A percentile compares a stretch with the other conserved stretches of the same genome.
These are phyloP conservation scores for Eucera pruinosa DNA, from an alignment of 2,888 invertebrate species.

Conservation along the genomic window DNA sequence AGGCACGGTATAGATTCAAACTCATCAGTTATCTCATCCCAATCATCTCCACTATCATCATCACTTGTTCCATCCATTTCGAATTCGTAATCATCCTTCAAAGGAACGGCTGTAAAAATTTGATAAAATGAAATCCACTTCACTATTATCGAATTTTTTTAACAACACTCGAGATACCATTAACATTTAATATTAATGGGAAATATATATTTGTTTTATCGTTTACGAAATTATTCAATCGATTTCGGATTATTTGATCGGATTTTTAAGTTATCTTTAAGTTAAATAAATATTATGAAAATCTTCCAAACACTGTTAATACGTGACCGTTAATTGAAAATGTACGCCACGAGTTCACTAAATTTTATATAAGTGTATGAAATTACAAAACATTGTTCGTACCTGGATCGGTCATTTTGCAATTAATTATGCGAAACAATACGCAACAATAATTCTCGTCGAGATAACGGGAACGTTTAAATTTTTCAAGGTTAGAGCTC, in stretches of 20 bases:
- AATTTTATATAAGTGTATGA: background rate
- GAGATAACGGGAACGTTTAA: conserved; percentile 5
- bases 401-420: conserved; percentile 62
- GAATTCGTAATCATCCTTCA: conserved; percentile 53
- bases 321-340: background rate
- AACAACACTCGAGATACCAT: background rate
- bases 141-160: background rate
- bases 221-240: background rate
- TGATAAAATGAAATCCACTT: background rate
- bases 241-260: background rate
- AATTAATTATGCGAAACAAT: background rate
- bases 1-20: conserved; percentile 87
- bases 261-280: conserved; percentile 20
- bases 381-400: background rate
- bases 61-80: conserved; percentile 72
- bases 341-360: background rate
- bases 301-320: background rate
- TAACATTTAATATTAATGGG: background rate
- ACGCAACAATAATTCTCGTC: background rate
- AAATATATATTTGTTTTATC: background rate
- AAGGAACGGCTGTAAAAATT: conserved; percentile 16
- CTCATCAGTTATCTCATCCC: conserved; percentile 86
- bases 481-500: conserved; percentile 44
- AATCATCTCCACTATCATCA: conserved; percentile 84
- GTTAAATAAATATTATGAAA: background rate